A percentile compares a stretch with the other conserved stretches of the same genome.
These are phyloP conservation scores for Fragum fragum DNA, from an alignment of 2,888 invertebrate genomes.

Conservation along the genomic window DNA sequence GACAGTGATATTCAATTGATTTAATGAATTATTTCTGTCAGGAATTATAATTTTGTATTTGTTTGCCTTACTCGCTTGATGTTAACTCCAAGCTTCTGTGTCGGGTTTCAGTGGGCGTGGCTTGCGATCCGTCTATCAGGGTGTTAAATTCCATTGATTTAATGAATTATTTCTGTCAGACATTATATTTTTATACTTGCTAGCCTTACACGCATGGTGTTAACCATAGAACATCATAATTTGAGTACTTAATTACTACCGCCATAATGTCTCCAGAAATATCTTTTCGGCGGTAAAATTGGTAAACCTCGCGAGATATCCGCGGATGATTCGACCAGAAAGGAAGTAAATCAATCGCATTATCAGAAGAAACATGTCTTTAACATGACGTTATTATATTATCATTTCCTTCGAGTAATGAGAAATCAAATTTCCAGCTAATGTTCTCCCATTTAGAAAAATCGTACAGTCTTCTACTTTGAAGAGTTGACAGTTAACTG, in stretches of 20 bases:
- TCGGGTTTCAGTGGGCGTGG: too few relatives aligned
- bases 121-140: too few relatives aligned
- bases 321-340: background rate
- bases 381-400: background rate
- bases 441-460: slow-evolving; percentile 10
- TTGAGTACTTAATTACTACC: background rate
- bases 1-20: too few relatives aligned
- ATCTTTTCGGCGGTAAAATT: background rate
- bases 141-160: too few relatives aligned
- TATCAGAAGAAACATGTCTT: slow-evolving; percentile 6
- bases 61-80: too few relatives aligned
- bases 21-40: too few relatives aligned
- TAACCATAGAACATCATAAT: background rate
- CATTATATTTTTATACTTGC: too few relatives aligned
- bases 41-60: too few relatives aligned
- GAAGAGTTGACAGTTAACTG: slow-evolving; percentile 4
- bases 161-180: too few relatives aligned
- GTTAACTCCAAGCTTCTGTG: too few relatives aligned
- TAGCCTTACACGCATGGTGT: too few relatives aligned
- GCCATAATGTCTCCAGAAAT: background rate
- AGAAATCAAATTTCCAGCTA: slow-evolving; percentile 12
- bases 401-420: slow-evolving; percentile 7
- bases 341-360: slow-evolving; percentile 6
- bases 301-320: background rate
- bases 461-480: background rate